Percentiles rank a stretch among this genome's conserved stretches.
Conservation (phyloP, 2,888 invertebrate genomes). For the Lasiommata megera region DNA sequence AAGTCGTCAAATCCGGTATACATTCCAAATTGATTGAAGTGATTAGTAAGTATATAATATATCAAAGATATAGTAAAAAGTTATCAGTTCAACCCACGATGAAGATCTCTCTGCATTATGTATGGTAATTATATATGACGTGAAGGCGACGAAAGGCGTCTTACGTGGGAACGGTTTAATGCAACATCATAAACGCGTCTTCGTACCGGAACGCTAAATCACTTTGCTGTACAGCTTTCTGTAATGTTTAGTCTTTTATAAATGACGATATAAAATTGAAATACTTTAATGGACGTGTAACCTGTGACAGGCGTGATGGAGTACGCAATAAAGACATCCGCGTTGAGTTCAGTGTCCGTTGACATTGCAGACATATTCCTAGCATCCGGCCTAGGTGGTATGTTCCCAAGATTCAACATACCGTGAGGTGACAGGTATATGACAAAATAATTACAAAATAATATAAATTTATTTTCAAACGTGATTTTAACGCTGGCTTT, state of each 20-base stretch:
- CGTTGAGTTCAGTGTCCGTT: neutral
- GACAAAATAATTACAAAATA: too few species aligned
- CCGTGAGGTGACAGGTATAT: neutral
- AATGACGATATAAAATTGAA: neutral
- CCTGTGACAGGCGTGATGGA: neutral
- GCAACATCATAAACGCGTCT: neutral
- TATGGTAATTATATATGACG: too few species aligned
- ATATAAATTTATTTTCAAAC: too few species aligned
- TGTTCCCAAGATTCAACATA: neutral
- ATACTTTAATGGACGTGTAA: constrained; percentile 1
- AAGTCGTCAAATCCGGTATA: too few species aligned
- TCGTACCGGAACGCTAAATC: neutral
- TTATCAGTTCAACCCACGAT: too few species aligned
- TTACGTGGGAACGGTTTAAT: too few species aligned
- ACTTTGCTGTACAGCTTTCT: neutral
- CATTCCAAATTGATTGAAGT: too few species aligned
- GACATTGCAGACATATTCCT: constrained; percentile 7
- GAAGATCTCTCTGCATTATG: too few species aligned
- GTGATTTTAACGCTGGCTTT: too few species aligned
- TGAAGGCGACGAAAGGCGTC: too few species aligned
- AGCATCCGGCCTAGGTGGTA: neutral
- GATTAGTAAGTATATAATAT: too few species aligned
- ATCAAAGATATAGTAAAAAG: too few species aligned
- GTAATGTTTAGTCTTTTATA: neutral
- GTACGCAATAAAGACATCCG: constrained; percentile 5